Evolutionary conservation across 2,113 vertebrate genomes (phyloP).

Genomic region (Ceratotherium simum): DNA sequence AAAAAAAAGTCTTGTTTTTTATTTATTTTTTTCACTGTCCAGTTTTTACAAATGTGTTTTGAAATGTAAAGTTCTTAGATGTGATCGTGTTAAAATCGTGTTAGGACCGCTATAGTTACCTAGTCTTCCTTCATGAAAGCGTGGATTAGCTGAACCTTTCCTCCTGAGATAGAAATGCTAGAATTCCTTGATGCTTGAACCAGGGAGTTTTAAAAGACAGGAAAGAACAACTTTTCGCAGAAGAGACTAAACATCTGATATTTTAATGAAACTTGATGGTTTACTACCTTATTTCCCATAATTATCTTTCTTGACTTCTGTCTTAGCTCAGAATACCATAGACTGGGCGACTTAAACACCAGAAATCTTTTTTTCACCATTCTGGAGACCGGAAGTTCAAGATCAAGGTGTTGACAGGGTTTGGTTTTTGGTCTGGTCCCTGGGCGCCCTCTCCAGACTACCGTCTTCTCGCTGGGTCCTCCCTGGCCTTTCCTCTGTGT

Average conservation of each 20-base stretch:
- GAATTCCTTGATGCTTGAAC: not conserved
- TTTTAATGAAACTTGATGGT: too few relatives aligned
- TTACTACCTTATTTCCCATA: not conserved
- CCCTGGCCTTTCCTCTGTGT: not conserved
- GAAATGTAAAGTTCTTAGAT: not conserved
- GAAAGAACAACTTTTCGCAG: rapidly evolving
- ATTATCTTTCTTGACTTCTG: not conserved
- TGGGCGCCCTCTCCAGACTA: too few relatives aligned
- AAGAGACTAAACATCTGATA: too few relatives aligned
- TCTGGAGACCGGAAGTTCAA: too few relatives aligned
- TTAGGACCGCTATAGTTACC: not conserved
- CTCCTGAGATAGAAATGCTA: too few relatives aligned
- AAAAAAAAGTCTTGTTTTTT: not conserved
- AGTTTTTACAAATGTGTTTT: not conserved
- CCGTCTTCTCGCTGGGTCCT: not conserved
- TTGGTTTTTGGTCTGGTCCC: not conserved
- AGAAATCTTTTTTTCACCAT: not conserved
- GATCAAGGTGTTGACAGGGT: not conserved
- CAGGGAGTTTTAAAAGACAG: not conserved
- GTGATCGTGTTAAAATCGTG: not conserved
- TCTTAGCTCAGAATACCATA: not conserved
- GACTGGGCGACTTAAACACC: too few relatives aligned
- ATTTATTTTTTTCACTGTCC: not conserved
- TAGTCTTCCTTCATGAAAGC: not conserved
- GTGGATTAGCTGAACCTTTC: rapidly evolving